phyloP scores from a whole-genome alignment of 2,113 vertebrate genomes.

The Vombatus ursinus region DNA sequence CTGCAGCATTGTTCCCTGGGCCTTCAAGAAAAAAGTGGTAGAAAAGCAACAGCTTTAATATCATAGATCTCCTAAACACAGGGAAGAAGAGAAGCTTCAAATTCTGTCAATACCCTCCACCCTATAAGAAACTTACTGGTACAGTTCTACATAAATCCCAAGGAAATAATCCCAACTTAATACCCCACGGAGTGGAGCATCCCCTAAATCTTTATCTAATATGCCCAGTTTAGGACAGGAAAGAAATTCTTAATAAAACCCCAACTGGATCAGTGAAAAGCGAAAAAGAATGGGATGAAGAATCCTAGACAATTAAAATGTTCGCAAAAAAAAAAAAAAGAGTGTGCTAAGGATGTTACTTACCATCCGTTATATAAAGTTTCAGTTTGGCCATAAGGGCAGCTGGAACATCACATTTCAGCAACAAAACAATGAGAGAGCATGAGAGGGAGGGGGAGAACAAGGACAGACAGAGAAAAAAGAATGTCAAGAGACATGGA shows the following conservation, averaged over 20 bases:
- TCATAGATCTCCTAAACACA: neutral
- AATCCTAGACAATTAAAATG: neutral
- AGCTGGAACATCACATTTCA: conserved; percentile 78
- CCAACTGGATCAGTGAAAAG: neutral
- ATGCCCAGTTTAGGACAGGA: neutral
- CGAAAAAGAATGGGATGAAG: conserved; percentile 15
- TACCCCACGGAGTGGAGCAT: neutral
- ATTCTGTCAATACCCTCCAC: fast-evolving
- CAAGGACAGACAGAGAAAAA: conserved; percentile 74
- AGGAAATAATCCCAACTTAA: neutral
- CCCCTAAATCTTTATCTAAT: neutral
- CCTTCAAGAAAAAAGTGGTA: conserved; percentile 67
- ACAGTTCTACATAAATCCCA: neutral
- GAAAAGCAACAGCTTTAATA: neutral
- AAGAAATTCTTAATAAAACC: neutral
- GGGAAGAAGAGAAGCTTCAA: neutral
- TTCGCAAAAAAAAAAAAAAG: conserved; percentile 38
- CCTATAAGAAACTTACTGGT: neutral
- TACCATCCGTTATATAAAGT: conserved; percentile 84
- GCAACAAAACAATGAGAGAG: conserved; percentile 71
- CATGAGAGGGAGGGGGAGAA: conserved; percentile 51
- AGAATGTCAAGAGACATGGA: conserved; percentile 67
- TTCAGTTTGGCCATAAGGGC: conserved; percentile 87
- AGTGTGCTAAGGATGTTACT: conserved; percentile 78
- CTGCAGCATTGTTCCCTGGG: conserved; percentile 86